Base-by-base conservation (phyloP, 2,113 vertebrate species). In the Anseranas semipalmata region DNA sequence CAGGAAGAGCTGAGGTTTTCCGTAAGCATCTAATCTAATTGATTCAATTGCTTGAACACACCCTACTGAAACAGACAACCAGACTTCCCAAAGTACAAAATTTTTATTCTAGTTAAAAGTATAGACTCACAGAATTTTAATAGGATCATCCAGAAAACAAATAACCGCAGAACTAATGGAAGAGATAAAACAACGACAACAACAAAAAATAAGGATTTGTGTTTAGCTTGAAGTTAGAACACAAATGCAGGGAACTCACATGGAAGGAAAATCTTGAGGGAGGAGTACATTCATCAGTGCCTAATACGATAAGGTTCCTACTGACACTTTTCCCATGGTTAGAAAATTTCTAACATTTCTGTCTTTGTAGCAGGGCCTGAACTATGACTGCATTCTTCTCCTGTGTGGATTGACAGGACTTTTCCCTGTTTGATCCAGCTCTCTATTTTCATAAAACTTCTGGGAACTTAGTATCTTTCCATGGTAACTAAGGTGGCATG, bases 221-320 rank as follows among this genome's bases (percentile, higher is more conserved):
- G 17, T 56, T 93, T 67, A 46, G 19, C 30, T 81, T 89, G 79
- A 76, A 82, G 46, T 52, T 52, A 73, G 28, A 87, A 27, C 20
- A 9, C 65, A 27, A 50, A 12, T 76, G 66, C 48, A 79, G 45
- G 35, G 62, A 79, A 37, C 27, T 85, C 75, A 43, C 30, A 76
- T 16, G 66, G 81, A 87, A 87, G 70, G 75, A 79, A 27, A 93
- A 33, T 90, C 66, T 60, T 60, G 74, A 79, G 24, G 30, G 41
- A 80, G 30, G 68, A 92, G 58, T 16, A 15, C 13, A 16, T 91
- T 93, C 66, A 56, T 85, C 77, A 73, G n/a, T 82, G 82, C 92
- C 85, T 93, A 95, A 90, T 66, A 93, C 58, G 85, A 67, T 75
- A 45, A 96, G 85, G 75, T 60, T 90, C 67, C 63, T 85, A 91